A percentile compares a stretch with the other conserved stretches of the same genome.
These are phyloP conservation scores for Patiria pectinifera DNA, from an alignment of 53 echinoderm and acorn worm species.

Conservation along the genomic window DNA sequence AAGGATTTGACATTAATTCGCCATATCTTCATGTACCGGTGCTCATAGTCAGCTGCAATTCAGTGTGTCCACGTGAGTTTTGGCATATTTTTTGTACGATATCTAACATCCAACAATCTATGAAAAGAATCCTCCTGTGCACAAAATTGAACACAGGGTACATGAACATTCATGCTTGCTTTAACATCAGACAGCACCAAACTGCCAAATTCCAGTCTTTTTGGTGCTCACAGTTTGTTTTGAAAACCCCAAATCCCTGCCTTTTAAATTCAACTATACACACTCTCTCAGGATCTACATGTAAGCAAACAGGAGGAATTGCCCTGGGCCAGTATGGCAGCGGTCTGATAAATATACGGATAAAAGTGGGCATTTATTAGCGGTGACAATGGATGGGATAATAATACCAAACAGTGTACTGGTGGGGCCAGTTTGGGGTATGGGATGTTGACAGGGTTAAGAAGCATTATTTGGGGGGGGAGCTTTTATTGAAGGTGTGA, in stretches of 20 bases:
- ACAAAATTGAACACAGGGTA: too few relatives aligned
- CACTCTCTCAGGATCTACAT: not conserved
- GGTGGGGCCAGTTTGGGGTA: not conserved
- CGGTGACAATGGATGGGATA: not conserved
- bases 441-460: not conserved
- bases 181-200: too few relatives aligned
- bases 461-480: not conserved
- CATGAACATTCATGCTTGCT: too few relatives aligned
- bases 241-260: not conserved
- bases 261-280: not conserved
- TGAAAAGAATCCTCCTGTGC: too few relatives aligned
- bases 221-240: not conserved
- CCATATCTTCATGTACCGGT: too few relatives aligned
- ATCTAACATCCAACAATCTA: too few relatives aligned
- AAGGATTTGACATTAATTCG: too few relatives aligned
- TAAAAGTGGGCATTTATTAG: not conserved
- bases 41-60: too few relatives aligned
- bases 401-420: not conserved
- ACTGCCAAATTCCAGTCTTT: not conserved
- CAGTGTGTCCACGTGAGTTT: too few relatives aligned
- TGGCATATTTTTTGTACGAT: too few relatives aligned
- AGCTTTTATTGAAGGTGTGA: not conserved
- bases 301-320: not conserved
- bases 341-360: not conserved
- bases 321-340: constrained; percentile 15